These are phyloP conservation scores for Passerina amoena DNA, from an alignment of 2,113 vertebrate genomes.

Conservation along the genomic window DNA sequence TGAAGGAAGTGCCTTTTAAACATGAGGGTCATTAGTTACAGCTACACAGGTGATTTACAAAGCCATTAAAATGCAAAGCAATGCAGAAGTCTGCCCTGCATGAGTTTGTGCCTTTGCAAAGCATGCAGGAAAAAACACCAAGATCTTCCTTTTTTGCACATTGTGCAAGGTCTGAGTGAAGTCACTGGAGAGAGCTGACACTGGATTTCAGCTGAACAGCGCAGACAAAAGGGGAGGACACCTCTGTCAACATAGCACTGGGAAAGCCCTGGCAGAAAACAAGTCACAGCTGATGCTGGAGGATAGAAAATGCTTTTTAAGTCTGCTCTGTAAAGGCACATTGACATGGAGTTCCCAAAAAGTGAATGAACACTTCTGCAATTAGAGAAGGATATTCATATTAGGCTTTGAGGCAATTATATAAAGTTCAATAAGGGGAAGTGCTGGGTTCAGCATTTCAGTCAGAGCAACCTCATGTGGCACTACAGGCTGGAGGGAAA, in stretches of 20 bases:
- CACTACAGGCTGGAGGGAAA: neutral
- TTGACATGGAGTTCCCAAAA: neutral
- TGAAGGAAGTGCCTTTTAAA: neutral
- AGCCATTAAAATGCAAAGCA: neutral
- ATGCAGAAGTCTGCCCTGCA: neutral
- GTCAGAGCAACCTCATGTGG: neutral
- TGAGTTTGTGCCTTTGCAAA: neutral
- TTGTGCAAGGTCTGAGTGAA: neutral
- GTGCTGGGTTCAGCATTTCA: neutral
- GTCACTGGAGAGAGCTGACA: neutral
- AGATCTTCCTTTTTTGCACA: neutral
- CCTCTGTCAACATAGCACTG: neutral
- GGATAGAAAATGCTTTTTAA: neutral
- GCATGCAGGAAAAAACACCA: neutral
- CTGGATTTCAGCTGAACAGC: neutral
- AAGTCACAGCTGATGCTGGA: neutral
- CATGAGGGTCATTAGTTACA: neutral
- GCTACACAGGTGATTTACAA: neutral
- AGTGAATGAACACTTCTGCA: neutral
- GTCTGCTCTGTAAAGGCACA: neutral
- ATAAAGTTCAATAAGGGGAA: neutral
- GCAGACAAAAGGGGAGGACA: neutral
- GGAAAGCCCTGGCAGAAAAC: neutral
- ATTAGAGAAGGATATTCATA: neutral
- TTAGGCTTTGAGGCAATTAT: neutral